Evolutionary conservation across 2,797 vertebrate genomes (phyloP).

Genomic region (Zalophus californianus): DNA sequence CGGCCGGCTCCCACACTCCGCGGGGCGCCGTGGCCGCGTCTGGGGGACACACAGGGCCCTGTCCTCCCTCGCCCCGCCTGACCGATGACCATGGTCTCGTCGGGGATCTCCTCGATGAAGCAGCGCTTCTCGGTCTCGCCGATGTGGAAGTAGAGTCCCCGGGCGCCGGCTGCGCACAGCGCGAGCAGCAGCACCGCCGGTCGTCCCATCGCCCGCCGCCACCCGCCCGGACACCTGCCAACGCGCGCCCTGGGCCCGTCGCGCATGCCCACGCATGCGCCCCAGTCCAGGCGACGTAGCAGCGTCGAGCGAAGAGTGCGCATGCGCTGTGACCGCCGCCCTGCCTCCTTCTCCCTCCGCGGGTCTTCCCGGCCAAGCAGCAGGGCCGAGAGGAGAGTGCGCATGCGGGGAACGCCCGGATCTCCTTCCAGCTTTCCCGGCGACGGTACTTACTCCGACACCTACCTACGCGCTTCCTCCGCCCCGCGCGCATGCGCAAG

Average conservation of each 20-base stretch:
- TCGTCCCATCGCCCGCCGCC: neutral
- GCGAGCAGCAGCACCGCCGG: conserved; percentile 56
- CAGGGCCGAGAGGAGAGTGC: neutral
- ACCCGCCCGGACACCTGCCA: conserved; percentile 41
- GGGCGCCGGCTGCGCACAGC: conserved; percentile 81
- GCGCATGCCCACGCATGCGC: conserved; percentile 59
- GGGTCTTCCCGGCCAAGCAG: rapidly evolving
- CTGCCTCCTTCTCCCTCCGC: neutral
- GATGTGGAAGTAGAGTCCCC: conserved; percentile 94
- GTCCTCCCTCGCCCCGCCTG: conserved; percentile 78
- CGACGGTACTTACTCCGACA: neutral
- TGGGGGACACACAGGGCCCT: conserved; percentile 47
- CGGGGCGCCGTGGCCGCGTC: neutral
- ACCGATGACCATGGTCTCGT: conserved; percentile 97
- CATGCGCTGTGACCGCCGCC: neutral
- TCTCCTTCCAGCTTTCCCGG: rapidly evolving
- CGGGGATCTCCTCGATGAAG: conserved; percentile 96
- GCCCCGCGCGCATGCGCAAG: neutral
- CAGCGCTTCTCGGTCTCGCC: conserved; percentile 97
- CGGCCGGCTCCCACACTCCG: neutral
- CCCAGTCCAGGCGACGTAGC: neutral
- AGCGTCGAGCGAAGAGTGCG: rapidly evolving
- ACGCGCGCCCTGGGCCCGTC: neutral
- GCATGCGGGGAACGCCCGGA: neutral
- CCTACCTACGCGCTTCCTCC: rapidly evolving